These are phyloP conservation scores for Crotophaga sulcirostris DNA, from an alignment of 2,113 vertebrate genomes.

Conservation along the genomic window DNA sequence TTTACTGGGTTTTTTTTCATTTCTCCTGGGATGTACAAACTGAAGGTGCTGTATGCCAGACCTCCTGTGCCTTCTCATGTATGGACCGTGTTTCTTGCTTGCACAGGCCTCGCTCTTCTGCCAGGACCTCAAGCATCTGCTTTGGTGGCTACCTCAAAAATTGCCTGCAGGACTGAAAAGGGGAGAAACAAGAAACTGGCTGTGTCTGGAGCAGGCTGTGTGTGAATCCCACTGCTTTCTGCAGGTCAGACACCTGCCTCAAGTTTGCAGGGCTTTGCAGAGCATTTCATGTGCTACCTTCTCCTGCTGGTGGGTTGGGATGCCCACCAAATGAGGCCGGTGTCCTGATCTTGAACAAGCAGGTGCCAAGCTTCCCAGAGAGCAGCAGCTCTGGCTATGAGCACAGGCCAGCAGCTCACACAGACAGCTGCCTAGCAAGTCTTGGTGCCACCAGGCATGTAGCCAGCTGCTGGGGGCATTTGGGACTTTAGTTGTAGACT, in stretches of 20 bases:
- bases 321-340: not conserved
- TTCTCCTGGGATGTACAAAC: not conserved
- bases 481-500: not conserved
- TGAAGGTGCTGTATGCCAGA: not conserved
- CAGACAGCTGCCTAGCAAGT: not conserved
- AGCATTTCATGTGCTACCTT: not conserved
- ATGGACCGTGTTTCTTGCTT: not conserved
- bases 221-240: not conserved
- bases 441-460: not conserved
- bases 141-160: conserved; percentile 9
- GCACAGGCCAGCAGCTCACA: not conserved
- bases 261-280: not conserved
- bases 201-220: not conserved
- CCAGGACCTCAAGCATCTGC: not conserved
- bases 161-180: not conserved
- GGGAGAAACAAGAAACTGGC: not conserved
- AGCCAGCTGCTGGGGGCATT: not conserved
- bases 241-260: not conserved
- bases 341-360: not conserved
- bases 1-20: not conserved
- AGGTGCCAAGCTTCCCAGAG: not conserved
- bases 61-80: not conserved
- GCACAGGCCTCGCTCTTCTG: not conserved
- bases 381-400: not conserved
- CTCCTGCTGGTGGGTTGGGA: not conserved